Conservation (phyloP, 1,140 invertebrate species). For the Zaprionus tsacasi region DNA sequence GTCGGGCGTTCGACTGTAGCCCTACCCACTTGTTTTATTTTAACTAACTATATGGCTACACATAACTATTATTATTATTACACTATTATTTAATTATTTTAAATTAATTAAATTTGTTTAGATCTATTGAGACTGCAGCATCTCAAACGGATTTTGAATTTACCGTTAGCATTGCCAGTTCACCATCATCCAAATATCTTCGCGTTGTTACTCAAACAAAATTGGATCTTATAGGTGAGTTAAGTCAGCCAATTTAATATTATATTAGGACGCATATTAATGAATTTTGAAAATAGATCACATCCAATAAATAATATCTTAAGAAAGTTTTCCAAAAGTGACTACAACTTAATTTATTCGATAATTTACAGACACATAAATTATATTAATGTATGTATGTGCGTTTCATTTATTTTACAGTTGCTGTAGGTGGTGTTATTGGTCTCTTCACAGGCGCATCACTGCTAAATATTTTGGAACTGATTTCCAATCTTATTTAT, state of each 20-base stretch:
- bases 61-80: too few relatives aligned
- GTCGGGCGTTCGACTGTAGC: too few relatives aligned
- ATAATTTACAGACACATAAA: too few relatives aligned
- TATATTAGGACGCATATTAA: neutral
- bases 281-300: too few relatives aligned
- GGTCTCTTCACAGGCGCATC: constrained; percentile 62
- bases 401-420: constrained; percentile 23
- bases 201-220: constrained; percentile 61
- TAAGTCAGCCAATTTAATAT: neutral
- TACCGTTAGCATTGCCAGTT: constrained; percentile 59
- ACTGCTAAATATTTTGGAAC: constrained; percentile 58
- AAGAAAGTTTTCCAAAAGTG: neutral
- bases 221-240: constrained; percentile 56
- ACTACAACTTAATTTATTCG: too few relatives aligned
- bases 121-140: constrained; percentile 13
- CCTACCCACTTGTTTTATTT: too few relatives aligned
- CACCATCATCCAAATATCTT: constrained; percentile 51
- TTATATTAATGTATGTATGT: too few relatives aligned
- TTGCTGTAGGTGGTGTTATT: constrained; percentile 63
- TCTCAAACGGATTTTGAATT: constrained; percentile 26
- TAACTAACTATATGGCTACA: too few relatives aligned
- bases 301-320: too few relatives aligned
- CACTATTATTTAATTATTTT: too few relatives aligned
- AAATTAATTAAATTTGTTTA: constrained; percentile 2
- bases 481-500: constrained; percentile 39